Percentiles rank a stretch among this genome's conserved stretches.
Conservation (phyloP, 2,888 invertebrate species). For the Thecocarcelia acutangulata region DNA sequence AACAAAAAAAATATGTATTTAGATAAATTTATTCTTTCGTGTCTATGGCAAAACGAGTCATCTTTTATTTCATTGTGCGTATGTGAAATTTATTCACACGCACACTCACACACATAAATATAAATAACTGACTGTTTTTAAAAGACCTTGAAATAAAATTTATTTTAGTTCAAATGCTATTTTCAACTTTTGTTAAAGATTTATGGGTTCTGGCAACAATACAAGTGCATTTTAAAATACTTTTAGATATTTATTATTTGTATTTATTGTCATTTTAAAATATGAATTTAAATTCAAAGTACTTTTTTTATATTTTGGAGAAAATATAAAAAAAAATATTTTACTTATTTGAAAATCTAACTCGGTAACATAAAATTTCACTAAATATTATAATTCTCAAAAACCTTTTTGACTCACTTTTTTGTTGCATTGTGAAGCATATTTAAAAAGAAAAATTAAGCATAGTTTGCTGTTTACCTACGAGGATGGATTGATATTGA, state of each 20-base stretch:
- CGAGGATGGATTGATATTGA: too few species aligned
- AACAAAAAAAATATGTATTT: conserved; percentile 6
- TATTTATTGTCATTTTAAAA: neutral
- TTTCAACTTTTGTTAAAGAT: conserved; percentile 19
- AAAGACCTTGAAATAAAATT: conserved; percentile 21
- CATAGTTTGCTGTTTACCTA: too few species aligned
- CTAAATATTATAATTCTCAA: too few species aligned
- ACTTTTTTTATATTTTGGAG: too few species aligned
- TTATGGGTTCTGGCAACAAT: conserved; percentile 14
- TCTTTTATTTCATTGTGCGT: conserved; percentile 11
- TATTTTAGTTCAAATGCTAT: neutral
- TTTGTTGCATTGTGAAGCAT: too few species aligned
- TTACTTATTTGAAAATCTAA: too few species aligned
- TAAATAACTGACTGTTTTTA: neutral
- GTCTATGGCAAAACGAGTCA: conserved; percentile 12
- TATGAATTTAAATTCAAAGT: too few species aligned
- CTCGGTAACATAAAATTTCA: too few species aligned
- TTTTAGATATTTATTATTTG: neutral
- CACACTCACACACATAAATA: neutral
- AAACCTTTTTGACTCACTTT: too few species aligned
- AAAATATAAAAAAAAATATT: too few species aligned
- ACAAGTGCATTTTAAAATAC: conserved; percentile 23
- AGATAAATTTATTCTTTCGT: conserved; percentile 9
- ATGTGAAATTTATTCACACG: neutral
- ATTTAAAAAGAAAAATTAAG: too few species aligned